Base-by-base conservation (phyloP, 2,888 invertebrate species). In the Drosophila trichaetosa region DNA sequence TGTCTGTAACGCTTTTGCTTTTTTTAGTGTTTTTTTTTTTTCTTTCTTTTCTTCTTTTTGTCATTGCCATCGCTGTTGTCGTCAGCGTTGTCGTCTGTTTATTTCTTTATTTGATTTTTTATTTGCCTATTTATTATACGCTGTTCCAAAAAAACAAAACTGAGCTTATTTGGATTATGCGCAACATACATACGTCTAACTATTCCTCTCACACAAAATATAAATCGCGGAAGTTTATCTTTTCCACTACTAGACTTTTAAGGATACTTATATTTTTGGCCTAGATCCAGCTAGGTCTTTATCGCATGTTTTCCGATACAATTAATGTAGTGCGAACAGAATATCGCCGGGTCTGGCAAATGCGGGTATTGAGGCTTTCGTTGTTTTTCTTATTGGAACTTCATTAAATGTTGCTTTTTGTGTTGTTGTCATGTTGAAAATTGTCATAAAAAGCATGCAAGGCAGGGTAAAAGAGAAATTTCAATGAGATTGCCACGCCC, bases 61-160 rank as follows among this genome's bases (percentile, higher is more conserved):
- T 60, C 57, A 58, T 75, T 68, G 61, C 33, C 52, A 57, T 75
- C 24, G 60, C 40, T 40, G 56, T 58, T 48, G 64, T 56, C 46
- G 63, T 70, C 62, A 63, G 53, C 31, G 56, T 40, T 33, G 60
- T 51, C 46, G 63, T 70, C 62, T 68, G 53, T 70, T 75, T 73
- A 74, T 79, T 87, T 78, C 69, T 72, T 83, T 87, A 89, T 78
- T 89, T 72, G 78, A 70, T 69, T 83, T 80, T 83, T 77, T 80
- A 69, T 79, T 62, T 83, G 64, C 46, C 48, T 51, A 62, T 57
- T 56, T 65, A 67, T 36, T 69, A 69, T 56, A 24, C 56, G 4
- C 48, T 68, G 42, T 21, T 42, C 21, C 27, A 24, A 27, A 38
- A 16, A 2, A 13, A 5, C 13, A 7, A 56, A 56, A n/a, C 13